Evolutionary conservation across 1,140 invertebrate species (phyloP).

Genomic region (Semibalanus balanoides): DNA sequence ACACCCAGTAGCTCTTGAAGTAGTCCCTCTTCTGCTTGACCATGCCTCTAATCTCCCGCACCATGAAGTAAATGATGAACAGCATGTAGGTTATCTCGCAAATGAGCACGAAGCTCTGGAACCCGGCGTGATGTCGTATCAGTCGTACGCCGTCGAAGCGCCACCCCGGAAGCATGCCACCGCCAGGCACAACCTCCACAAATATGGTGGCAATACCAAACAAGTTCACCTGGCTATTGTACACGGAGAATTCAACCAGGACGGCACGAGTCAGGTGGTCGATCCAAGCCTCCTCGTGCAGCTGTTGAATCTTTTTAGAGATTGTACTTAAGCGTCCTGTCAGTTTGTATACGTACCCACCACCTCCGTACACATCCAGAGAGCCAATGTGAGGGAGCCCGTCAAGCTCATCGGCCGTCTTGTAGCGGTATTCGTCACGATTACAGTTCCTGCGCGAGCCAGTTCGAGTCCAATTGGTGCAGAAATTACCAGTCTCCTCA

Average conservation of each 20-base stretch:
- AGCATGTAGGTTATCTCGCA: conserved; percentile 31
- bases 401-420: conserved; percentile 4
- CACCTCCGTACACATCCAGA: conserved; percentile 35
- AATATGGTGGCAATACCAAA: conserved; percentile 35
- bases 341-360: conserved; percentile 38
- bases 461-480: too few species aligned
- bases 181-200: conserved; percentile 34
- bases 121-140: conserved; percentile 29
- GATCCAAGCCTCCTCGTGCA: conserved; percentile 36
- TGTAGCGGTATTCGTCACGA: conserved; percentile 12
- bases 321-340: conserved; percentile 29
- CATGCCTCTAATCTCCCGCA: conserved; percentile 28
- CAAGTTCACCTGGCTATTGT: conserved; percentile 39
- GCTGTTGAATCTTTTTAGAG: conserved; percentile 24
- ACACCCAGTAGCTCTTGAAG: conserved; percentile 35
- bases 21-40: conserved; percentile 24
- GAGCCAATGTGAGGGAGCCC: conserved; percentile 7
- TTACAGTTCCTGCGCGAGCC: not conserved
- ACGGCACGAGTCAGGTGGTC: conserved; percentile 39
- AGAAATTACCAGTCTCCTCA: too few species aligned
- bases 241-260: conserved; percentile 41
- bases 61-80: conserved; percentile 38
- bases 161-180: conserved; percentile 34
- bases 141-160: conserved; percentile 28
- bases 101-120: conserved; percentile 27